These are phyloP conservation scores for Mesembrinibis cayennensis DNA, from an alignment of 2,113 vertebrate species.

Conservation along the genomic window DNA sequence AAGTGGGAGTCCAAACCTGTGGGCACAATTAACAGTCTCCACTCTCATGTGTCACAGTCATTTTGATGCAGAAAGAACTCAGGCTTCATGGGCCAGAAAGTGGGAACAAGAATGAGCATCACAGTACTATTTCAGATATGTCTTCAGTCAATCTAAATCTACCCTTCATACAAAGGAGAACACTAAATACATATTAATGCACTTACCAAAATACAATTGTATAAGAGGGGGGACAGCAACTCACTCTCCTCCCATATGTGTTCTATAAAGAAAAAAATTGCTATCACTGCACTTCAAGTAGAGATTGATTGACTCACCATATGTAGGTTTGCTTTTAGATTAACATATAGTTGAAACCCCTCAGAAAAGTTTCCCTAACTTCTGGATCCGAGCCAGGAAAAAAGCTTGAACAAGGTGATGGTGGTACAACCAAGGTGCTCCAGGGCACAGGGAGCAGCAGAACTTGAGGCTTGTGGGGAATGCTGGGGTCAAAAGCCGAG, in stretches of 20 bases:
- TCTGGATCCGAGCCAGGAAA: background rate
- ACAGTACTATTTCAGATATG: background rate
- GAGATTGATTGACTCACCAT: constrained; percentile 43
- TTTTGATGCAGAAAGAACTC: background rate
- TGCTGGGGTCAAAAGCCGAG: background rate
- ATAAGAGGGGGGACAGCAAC: background rate
- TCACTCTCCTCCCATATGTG: constrained; percentile 13
- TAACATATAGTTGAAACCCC: background rate
- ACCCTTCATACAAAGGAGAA: background rate
- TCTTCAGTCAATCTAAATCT: background rate
- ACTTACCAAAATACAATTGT: constrained; percentile 18
- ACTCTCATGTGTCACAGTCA: background rate
- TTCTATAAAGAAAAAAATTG: constrained; percentile 12
- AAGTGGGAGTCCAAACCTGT: background rate
- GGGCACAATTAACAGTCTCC: background rate
- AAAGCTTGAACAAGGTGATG: background rate
- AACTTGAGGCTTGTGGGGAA: background rate
- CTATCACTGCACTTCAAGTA: background rate
- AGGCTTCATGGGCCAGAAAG: background rate
- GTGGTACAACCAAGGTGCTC: background rate
- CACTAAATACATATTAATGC: constrained; percentile 28
- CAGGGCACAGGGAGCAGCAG: background rate
- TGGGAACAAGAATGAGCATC: background rate
- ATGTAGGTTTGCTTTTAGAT: constrained; percentile 25
- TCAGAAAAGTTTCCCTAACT: background rate